Evolutionary conservation across 2,113 vertebrate genomes (phyloP).

Genomic region (Crocuta crocuta): DNA sequence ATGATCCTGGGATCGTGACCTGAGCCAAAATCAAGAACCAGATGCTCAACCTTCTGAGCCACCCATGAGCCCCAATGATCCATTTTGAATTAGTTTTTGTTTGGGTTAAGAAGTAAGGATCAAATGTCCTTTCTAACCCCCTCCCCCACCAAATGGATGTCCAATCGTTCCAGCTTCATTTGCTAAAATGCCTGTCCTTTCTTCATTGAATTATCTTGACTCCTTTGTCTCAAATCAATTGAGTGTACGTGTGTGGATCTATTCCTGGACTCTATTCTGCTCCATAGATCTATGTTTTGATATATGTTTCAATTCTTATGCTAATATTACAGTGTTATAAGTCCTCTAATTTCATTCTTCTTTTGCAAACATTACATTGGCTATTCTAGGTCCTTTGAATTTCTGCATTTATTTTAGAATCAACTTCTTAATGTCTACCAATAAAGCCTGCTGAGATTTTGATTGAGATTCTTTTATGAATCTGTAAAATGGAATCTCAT

Average conservation of each 20-base stretch:
- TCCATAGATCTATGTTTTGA: background rate
- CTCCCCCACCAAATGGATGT: background rate
- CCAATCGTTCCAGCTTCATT: background rate
- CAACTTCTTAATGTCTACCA: background rate
- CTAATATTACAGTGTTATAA: background rate
- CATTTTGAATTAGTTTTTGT: background rate
- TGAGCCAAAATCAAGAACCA: background rate
- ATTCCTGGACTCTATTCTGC: background rate
- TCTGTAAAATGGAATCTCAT: slow-evolving; percentile 31
- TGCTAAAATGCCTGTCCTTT: background rate
- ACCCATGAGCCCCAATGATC: background rate
- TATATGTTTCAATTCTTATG: background rate
- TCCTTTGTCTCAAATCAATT: background rate
- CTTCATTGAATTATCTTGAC: background rate
- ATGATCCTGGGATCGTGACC: background rate
- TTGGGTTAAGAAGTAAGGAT: background rate
- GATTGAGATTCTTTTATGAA: background rate
- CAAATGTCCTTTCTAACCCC: background rate
- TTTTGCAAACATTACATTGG: background rate
- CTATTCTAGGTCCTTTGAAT: background rate
- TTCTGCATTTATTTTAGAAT: background rate
- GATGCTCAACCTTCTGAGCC: background rate
- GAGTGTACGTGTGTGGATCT: background rate
- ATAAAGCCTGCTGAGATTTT: background rate
- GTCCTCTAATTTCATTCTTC: background rate